Conservation (phyloP, 2,888 invertebrate species). For the Amiota communis region DNA sequence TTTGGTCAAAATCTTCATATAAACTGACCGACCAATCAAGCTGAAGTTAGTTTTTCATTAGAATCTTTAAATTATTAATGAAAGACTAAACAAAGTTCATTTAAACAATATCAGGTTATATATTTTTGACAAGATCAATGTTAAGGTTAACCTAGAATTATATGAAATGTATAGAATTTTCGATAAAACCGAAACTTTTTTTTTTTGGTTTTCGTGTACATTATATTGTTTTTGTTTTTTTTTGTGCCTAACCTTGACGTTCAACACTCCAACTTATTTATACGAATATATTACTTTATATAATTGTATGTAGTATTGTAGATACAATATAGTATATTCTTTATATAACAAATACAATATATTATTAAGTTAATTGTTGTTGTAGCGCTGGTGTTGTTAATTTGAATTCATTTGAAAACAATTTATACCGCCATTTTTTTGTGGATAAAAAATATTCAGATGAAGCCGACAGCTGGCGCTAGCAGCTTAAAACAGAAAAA, state of each 20-base stretch:
- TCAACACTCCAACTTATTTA: slow-evolving; percentile 35
- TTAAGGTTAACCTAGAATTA: no score
- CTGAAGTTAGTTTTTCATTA: no score
- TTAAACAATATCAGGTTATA: no score
- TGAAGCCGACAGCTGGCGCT: slow-evolving; percentile 43
- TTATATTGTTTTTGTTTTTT: slow-evolving; percentile 35
- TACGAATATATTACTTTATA: slow-evolving; percentile 42
- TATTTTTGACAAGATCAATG: no score
- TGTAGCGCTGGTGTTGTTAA: slow-evolving; percentile 43
- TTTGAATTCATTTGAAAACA: slow-evolving; percentile 30
- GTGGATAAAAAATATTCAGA: background rate
- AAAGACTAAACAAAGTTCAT: no score
- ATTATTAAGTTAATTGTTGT: slow-evolving; percentile 49
- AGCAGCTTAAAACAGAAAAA: slow-evolving; percentile 41
- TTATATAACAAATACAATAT: slow-evolving; percentile 14
- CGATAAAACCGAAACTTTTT: slow-evolving; percentile 18
- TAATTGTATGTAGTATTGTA: slow-evolving; percentile 29
- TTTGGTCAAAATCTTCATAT: no score
- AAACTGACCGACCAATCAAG: no score
- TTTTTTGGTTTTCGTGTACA: slow-evolving; percentile 38
- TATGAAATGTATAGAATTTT: no score
- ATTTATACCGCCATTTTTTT: background rate
- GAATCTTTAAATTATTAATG: no score
- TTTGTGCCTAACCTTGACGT: slow-evolving; percentile 57
- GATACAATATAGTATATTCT: slow-evolving; percentile 18